Percentiles rank a stretch among this genome's conserved stretches.
Conservation (phyloP, 2,797 vertebrate genomes). For the Podarcis lilfordi region DNA sequence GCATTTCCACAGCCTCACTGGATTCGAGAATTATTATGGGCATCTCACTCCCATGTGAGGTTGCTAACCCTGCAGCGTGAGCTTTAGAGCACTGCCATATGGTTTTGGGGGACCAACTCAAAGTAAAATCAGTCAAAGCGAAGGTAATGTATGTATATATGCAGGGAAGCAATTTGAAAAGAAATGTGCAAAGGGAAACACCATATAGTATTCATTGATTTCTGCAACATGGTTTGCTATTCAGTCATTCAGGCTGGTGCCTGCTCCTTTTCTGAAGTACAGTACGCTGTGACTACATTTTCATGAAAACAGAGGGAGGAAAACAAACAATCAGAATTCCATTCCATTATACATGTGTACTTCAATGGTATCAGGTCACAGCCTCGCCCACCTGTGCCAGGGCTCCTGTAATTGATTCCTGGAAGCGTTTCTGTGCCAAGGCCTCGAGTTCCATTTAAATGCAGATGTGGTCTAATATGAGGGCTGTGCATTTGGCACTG, state of each 20-base stretch:
- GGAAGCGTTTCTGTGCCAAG: neutral
- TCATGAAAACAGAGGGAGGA: neutral
- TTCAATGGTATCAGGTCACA: conserved; percentile 41
- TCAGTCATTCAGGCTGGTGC: neutral
- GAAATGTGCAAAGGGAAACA: neutral
- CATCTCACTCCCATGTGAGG: too few relatives aligned
- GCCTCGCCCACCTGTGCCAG: conserved; percentile 36
- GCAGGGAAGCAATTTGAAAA: neutral
- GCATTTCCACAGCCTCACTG: too few relatives aligned
- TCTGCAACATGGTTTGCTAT: neutral
- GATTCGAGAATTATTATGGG: too few relatives aligned
- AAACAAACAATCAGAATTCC: neutral
- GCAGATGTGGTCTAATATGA: conserved; percentile 57
- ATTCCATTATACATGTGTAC: neutral
- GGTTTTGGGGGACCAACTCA: neutral
- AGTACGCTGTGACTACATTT: neutral
- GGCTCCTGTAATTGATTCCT: conserved; percentile 44
- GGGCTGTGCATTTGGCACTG: conserved; percentile 33
- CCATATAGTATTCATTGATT: neutral
- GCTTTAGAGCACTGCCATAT: neutral
- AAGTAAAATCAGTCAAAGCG: neutral
- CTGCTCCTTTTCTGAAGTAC: neutral
- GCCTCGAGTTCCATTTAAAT: conserved; percentile 56
- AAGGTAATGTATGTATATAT: neutral
- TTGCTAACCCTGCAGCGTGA: neutral